Conservation (phyloP, 2,113 vertebrate species). For the Calidris pugnax region DNA sequence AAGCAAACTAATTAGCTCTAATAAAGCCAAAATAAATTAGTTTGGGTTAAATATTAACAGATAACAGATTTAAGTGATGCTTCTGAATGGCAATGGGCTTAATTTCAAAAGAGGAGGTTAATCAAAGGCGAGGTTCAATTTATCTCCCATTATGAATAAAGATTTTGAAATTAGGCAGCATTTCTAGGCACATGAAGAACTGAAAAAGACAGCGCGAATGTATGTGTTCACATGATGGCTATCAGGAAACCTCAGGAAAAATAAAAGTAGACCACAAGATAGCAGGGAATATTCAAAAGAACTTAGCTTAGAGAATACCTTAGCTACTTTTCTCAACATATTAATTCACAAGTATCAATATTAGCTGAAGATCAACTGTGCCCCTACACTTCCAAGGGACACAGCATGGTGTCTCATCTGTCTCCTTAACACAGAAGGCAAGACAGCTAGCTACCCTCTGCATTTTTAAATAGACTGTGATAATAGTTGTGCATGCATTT, state of each 20-base stretch:
- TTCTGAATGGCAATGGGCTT: background rate
- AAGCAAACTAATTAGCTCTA: background rate
- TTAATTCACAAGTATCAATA: background rate
- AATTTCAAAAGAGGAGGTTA: background rate
- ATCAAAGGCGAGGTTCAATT: background rate
- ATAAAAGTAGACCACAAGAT: background rate
- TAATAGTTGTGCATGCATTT: background rate
- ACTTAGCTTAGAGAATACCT: background rate
- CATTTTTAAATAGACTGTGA: background rate
- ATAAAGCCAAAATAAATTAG: background rate
- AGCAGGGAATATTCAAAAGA: background rate
- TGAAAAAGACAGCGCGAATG: background rate
- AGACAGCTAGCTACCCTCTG: background rate
- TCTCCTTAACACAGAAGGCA: background rate
- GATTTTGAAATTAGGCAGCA: background rate
- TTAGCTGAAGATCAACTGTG: background rate
- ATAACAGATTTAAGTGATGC: background rate
- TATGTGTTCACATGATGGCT: no score
- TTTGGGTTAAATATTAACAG: background rate
- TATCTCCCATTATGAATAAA: background rate
- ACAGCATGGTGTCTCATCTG: background rate
- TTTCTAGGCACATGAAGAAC: background rate
- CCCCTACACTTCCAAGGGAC: background rate
- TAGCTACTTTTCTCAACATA: background rate
- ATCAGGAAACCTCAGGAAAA: background rate